Base-by-base conservation (phyloP, 64 coral and sea anemone species). In the Montipora sp. region DNA sequence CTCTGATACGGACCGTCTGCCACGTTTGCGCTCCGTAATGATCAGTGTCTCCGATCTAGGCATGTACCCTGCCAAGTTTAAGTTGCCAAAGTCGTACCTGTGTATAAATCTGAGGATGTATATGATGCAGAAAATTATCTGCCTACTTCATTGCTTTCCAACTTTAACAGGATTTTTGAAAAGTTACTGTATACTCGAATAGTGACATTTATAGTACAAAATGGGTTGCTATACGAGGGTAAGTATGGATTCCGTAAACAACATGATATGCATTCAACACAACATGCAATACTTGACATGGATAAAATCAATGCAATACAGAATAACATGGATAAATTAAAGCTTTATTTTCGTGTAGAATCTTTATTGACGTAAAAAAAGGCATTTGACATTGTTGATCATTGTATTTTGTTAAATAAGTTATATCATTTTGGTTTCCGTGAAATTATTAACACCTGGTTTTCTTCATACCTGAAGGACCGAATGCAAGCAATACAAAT, bases 141-240 rank as follows among this genome's bases (percentile, higher is more conserved):
- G 51, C 84, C 84, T 7, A 73, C 3, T 12, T 87, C 84, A 57
- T 67, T 87, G 19, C 66, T 87, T 12, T 73, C 84, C 5, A 67
- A 66, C 21, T 59, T 84, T 36, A 66, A 65, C 58, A 18, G 81
- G 45, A 84, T 63, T 67, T 84, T 63, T 23, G 72, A 84, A 84
- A 84, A 84, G 23, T 46, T 84, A 27, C 0, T 84, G 24, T 84
- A 67, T 46, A 11, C 2, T 68, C 7, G n/a, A 0, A 19, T 84
- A 3, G 45, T 66, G 9, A 4, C 48, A 11, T 66, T 84, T 84
- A 20, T 84, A 21, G 51, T 66, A 68, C 9, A 84, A 36, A 4
- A 66, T 67, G 21, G 43, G 4, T 36, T 66, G 55, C 18, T 84
- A 5, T 55, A 84, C 45, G 8, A 55, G 14, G 55, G 57, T 8